Evolutionary conservation across 2,113 vertebrate species (phyloP), one percentile per base, ranked within the genome.

Genomic region (Lophura nycthemera): DNA sequence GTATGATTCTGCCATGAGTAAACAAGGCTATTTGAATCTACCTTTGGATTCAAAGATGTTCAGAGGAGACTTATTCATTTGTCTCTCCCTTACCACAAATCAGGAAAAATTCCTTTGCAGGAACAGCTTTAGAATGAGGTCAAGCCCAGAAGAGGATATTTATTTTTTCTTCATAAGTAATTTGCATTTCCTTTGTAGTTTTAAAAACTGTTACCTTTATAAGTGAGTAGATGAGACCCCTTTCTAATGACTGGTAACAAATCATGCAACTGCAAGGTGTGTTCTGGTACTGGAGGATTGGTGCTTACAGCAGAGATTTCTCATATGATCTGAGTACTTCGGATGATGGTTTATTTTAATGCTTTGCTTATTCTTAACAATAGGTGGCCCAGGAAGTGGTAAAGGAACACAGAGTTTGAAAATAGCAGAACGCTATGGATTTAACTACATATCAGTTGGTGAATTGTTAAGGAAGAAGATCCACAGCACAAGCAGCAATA

Each of bases 381-480:
- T 86, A 99, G 99, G 99, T 95, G 99, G 99, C 29, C 99, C 99
- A 21, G 99, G 99, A 97, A 99, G 99, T 29, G 99, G 99, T 85
- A 99, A 99, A 96, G 99, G 99, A 59, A 99, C 99, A 5, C 99
- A 99, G 95, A 99, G 99, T 96, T 96, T 99, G 98, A 99, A 99
- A 98, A 99, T 99, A 18, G 99, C 99, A 1, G 98, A 99, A 94
- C 99, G 98, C 75, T 99, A 99, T 4, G 98, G 99, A 87, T 99
- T 99, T 97, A 98, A 99, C 77, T 99, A 99, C 88, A 98, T 99
- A 95, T 99, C 99, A 0, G 99, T 99, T 88, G 99, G 99, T 52
- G 99, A 99, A 96, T 91, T 99, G 89, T 95, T 99, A 84, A 98
- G 99, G 87, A 99, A 98, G 98, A 99, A 99, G 98, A 99, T 99